Evolutionary conservation across 2,888 invertebrate species (phyloP).

Genomic region (Aproaerema taeniolella): DNA sequence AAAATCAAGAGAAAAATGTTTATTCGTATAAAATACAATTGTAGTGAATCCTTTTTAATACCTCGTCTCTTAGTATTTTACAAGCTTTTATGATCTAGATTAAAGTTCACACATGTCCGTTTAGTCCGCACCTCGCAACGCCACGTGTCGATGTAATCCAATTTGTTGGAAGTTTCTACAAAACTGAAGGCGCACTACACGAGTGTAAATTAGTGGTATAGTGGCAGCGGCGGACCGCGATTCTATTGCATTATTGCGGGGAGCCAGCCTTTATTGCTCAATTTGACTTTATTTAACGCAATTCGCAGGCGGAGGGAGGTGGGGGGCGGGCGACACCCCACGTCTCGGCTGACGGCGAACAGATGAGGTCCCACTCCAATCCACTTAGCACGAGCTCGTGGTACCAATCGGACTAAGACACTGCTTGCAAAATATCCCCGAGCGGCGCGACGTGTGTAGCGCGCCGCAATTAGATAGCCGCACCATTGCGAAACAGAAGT

Average conservation of each 20-base stretch:
- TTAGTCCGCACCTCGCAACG: too few species aligned
- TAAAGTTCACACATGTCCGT: too few species aligned
- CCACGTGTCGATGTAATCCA: conserved; percentile 13
- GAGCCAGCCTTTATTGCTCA: conserved; percentile 74
- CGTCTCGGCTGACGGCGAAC: conserved; percentile 60
- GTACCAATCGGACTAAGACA: conserved; percentile 44
- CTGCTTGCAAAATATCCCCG: conserved; percentile 27
- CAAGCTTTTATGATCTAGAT: too few species aligned
- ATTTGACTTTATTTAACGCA: conserved; percentile 77
- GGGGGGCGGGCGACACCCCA: conserved; percentile 28
- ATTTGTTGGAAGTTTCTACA: conserved; percentile 14
- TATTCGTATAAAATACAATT: too few species aligned
- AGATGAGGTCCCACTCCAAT: conserved; percentile 74
- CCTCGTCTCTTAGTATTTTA: too few species aligned
- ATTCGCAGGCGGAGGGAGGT: conserved; percentile 38
- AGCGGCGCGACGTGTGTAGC: conserved; percentile 8
- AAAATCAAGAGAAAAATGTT: too few species aligned
- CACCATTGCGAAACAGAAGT: conserved; percentile 19
- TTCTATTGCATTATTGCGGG: conserved; percentile 68
- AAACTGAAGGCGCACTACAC: conserved; percentile 22
- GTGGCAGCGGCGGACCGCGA: conserved; percentile 48
- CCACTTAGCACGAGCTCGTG: conserved; percentile 70
- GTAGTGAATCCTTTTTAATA: too few species aligned
- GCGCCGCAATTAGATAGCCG: conserved; percentile 8
- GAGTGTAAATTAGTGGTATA: conserved; percentile 59